Percentiles rank a stretch among this genome's conserved stretches.
Evolutionary conservation across 2,797 vertebrate species (phyloP).

Genomic region (Amniataba percoides): DNA sequence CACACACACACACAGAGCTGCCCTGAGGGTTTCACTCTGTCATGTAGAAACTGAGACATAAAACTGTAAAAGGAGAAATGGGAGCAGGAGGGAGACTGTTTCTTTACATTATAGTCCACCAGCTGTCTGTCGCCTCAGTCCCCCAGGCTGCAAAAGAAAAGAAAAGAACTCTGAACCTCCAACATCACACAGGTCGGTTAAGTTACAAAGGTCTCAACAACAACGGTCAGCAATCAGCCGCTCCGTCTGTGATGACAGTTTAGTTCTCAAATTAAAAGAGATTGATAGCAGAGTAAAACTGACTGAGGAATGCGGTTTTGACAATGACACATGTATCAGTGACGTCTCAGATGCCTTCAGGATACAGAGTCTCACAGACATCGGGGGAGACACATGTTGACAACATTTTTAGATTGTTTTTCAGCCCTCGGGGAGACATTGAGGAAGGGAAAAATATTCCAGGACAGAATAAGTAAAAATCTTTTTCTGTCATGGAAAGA

Average conservation of each 20-base stretch:
- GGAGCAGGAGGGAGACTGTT: conserved; percentile 42
- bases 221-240: neutral
- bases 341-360: conserved; percentile 15
- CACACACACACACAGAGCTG: conserved; percentile 20
- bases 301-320: conserved; percentile 2
- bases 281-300: conserved; percentile 14
- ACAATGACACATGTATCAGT: neutral
- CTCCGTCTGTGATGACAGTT: conserved; percentile 8
- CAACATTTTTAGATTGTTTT: neutral
- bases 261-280: conserved; percentile 12
- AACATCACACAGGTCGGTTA: conserved; percentile 22
- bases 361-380: neutral
- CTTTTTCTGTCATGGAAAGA: too few species aligned
- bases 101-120: conserved; percentile 51
- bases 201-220: conserved; percentile 19
- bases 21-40: conserved; percentile 50
- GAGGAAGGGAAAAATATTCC: neutral
- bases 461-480: too few species aligned
- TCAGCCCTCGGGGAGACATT: neutral
- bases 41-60: conserved; percentile 54
- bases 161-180: conserved; percentile 25
- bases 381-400: neutral
- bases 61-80: conserved; percentile 63
- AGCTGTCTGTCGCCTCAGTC: conserved; percentile 52
- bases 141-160: conserved; percentile 58